Conservation (phyloP, 2,888 invertebrate species). For the Mamestra brassicae region DNA sequence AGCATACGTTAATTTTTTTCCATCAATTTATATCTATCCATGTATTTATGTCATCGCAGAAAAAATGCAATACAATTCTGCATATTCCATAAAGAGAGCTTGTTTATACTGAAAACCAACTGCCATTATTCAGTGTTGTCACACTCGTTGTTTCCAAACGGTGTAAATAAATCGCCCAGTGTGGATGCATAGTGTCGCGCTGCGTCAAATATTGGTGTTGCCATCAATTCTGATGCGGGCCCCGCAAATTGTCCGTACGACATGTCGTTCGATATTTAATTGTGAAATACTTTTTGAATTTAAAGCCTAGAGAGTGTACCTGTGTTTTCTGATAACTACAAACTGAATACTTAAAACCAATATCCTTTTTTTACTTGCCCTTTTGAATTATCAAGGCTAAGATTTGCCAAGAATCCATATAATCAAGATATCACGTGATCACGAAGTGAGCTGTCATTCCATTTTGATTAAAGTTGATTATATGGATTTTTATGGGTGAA, state of each 20-base stretch:
- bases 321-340: too few species aligned
- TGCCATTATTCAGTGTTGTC: conserved; percentile 36
- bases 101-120: conserved; percentile 15
- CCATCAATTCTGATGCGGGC: conserved; percentile 63
- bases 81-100: conserved; percentile 4
- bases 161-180: conserved; percentile 59
- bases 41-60: background rate
- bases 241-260: conserved; percentile 5
- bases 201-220: conserved; percentile 65
- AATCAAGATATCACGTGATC: too few species aligned
- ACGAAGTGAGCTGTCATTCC: too few species aligned
- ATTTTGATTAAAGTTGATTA: too few species aligned
- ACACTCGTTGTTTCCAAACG: conserved; percentile 46
- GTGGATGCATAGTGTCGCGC: conserved; percentile 34
- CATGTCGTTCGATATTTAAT: conserved; percentile 27
- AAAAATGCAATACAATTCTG: conserved; percentile 2
- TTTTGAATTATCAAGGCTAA: too few species aligned
- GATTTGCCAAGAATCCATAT: too few species aligned
- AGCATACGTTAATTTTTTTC: background rate
- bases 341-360: too few species aligned
- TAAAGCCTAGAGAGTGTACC: too few species aligned
- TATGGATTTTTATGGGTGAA: too few species aligned
- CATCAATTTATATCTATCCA: background rate
- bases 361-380: too few species aligned
- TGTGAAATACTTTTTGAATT: background rate